Conservation (phyloP, 2,113 vertebrate genomes). For the Galeopterus variegatus region DNA sequence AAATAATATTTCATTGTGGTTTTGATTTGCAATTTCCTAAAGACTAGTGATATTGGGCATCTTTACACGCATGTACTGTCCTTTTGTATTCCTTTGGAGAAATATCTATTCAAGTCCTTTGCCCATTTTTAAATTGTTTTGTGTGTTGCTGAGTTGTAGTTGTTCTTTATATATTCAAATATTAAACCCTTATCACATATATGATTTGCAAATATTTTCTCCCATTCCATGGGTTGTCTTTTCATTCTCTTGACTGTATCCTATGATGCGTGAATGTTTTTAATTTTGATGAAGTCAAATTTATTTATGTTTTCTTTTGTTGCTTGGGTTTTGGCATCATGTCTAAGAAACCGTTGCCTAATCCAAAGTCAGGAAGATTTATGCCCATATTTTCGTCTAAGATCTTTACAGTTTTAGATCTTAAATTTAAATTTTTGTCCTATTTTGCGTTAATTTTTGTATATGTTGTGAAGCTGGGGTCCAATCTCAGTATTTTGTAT, state of each 20-base stretch:
- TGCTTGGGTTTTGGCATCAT: neutral
- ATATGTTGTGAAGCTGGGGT: neutral
- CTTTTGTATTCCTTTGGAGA: neutral
- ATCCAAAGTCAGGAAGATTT: neutral
- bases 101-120: neutral
- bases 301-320: neutral
- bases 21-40: neutral
- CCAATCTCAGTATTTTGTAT: neutral
- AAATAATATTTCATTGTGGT: too few relatives aligned
- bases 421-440: neutral
- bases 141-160: neutral
- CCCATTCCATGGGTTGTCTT: neutral
- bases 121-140: neutral
- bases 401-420: neutral
- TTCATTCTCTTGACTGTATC: neutral
- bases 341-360: neutral
- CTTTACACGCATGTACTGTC: neutral
- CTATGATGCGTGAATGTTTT: neutral
- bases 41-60: neutral
- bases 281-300: neutral
- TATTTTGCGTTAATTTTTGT: neutral
- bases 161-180: neutral
- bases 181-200: neutral
- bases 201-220: neutral
- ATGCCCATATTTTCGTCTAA: neutral